phyloP scores from a whole-genome alignment of 2,888 invertebrate genomes.

The Diarsia rubi region DNA sequence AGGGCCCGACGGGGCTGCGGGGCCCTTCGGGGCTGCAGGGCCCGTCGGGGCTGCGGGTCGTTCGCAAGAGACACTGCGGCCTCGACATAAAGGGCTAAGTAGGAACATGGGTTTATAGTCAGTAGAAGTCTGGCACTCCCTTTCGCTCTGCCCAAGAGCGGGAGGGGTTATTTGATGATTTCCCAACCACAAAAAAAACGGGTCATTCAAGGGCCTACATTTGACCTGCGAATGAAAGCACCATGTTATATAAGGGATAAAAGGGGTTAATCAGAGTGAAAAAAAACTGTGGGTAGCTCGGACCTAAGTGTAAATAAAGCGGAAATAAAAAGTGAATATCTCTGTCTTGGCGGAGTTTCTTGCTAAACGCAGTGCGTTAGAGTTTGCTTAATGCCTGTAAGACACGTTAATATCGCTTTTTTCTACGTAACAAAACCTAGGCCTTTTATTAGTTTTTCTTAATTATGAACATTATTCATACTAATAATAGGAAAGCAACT shows the following conservation, averaged over 20 bases:
- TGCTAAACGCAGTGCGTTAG: neutral
- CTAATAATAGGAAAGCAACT: neutral
- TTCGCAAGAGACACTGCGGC: too few relatives aligned
- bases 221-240: conserved; percentile 1
- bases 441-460: too few relatives aligned
- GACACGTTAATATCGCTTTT: neutral
- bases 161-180: too few relatives aligned
- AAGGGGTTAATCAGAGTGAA: neutral
- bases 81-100: too few relatives aligned
- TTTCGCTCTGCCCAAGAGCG: too few relatives aligned
- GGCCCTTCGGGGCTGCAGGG: too few relatives aligned
- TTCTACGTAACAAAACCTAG: neutral
- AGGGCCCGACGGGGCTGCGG: too few relatives aligned
- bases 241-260: neutral
- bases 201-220: too few relatives aligned
- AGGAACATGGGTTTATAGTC: too few relatives aligned
- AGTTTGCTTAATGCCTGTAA: neutral
- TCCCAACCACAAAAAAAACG: too few relatives aligned
- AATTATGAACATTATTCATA: neutral
- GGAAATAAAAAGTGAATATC: neutral
- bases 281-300: neutral
- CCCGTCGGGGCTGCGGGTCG: too few relatives aligned
- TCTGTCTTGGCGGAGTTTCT: neutral
- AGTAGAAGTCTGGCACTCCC: too few relatives aligned
- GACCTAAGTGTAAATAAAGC: conserved; percentile 13